A percentile compares a stretch with the other conserved stretches of the same genome.
These are phyloP conservation scores for Sebastes ruberrimus DNA, from an alignment of 2,797 vertebrate genomes.

Conservation along the genomic window DNA sequence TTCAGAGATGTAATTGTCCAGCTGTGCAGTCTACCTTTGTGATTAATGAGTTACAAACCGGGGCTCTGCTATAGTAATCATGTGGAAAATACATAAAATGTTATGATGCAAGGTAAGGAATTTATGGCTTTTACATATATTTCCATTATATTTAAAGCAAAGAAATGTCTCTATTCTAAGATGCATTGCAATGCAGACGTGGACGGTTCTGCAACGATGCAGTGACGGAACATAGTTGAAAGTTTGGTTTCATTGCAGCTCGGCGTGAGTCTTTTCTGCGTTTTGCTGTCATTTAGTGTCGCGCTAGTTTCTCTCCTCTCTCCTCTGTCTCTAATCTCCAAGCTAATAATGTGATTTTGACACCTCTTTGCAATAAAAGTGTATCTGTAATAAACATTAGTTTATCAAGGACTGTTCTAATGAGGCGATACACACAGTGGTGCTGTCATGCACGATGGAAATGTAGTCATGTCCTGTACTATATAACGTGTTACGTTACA, in stretches of 20 bases:
- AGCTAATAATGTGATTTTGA: not conserved
- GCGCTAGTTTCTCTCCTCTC: not conserved
- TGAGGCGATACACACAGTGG: not conserved
- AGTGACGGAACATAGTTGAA: accelerated
- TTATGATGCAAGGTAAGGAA: not conserved
- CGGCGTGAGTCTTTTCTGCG: accelerated
- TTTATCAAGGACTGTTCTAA: slow-evolving; percentile 18
- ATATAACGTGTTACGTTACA: not conserved
- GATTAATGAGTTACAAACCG: not conserved
- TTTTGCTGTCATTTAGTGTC: not conserved
- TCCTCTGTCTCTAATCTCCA: not conserved
- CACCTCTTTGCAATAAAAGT: not conserved
- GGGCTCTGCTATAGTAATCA: not conserved
- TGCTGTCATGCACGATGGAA: not conserved
- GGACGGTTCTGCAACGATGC: accelerated
- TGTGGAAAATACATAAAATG: not conserved
- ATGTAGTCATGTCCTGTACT: not conserved
- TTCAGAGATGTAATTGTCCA: slow-evolving; percentile 3
- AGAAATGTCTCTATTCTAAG: not conserved
- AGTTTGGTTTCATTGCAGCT: not conserved
- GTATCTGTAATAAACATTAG: too few relatives aligned
- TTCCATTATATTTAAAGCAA: not conserved
- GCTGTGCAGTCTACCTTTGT: slow-evolving; percentile 9
- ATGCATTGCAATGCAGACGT: not conserved
- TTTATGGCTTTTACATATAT: not conserved